These are phyloP conservation scores for Eubucco bourcierii DNA, from an alignment of 2,113 vertebrate species.

Conservation along the genomic window DNA sequence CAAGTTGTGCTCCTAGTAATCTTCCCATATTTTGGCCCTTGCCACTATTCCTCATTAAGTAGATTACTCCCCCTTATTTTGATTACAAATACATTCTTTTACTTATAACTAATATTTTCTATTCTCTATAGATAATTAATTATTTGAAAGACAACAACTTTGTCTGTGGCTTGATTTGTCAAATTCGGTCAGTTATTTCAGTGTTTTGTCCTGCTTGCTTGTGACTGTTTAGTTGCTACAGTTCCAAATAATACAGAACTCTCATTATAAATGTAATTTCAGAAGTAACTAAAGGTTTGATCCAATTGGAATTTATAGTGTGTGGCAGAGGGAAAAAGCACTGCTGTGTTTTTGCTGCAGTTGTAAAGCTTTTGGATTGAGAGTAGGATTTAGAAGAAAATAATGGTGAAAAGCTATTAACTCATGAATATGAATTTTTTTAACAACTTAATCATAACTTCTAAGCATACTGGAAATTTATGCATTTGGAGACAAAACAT, in stretches of 20 bases:
- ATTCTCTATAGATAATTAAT: background rate
- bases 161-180: background rate
- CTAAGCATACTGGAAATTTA: background rate
- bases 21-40: background rate
- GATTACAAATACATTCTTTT: background rate
- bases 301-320: background rate
- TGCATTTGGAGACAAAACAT: background rate
- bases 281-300: constrained; percentile 16
- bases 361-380: background rate
- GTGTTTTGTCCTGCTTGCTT: background rate
- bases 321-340: background rate
- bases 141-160: background rate
- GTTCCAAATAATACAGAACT: background rate
- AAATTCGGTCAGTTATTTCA: background rate
- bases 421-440: background rate
- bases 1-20: background rate
- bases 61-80: background rate
- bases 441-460: background rate
- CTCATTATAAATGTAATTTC: constrained; percentile 9
- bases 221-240: background rate
- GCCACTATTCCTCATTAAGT: background rate
- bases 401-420: background rate
- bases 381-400: background rate
- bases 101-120: background rate
- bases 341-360: background rate